These are phyloP conservation scores for Patella depressa DNA, from an alignment of 2,888 invertebrate species.

Conservation along the genomic window DNA sequence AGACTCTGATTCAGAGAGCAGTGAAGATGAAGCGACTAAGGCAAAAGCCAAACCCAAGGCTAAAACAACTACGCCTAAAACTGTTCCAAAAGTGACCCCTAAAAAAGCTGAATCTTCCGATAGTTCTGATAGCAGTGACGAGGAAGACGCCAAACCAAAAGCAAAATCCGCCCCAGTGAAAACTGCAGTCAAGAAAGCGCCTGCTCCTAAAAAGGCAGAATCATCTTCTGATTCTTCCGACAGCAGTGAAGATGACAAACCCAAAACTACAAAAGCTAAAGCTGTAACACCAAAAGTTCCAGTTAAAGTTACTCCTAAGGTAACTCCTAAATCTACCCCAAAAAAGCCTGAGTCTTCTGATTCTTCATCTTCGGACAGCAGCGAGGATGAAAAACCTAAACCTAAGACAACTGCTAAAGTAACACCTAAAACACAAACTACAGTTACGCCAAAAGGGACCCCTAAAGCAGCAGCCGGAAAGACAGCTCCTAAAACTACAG, in stretches of 20 bases:
- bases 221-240: slow-evolving; percentile 28
- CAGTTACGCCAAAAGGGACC: neutral
- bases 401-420: neutral
- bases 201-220: slow-evolving; percentile 17
- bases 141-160: slow-evolving; percentile 17
- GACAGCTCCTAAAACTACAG: neutral
- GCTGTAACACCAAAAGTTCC: neutral
- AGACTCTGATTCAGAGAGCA: neutral
- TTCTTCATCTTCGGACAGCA: neutral
- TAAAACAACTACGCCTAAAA: neutral
- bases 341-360: neutral
- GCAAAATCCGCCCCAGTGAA: neutral
- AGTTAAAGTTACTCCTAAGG: neutral
- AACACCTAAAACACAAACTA: neutral
- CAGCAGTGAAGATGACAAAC: slow-evolving; percentile 20
- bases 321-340: neutral
- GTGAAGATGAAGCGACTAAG: slow-evolving; percentile 26
- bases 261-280: neutral
- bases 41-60: slow-evolving; percentile 8
- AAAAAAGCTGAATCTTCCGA: slow-evolving; percentile 34
- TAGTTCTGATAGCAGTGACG: slow-evolving; percentile 36
- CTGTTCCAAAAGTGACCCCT: slow-evolving; percentile 3
- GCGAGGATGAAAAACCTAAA: slow-evolving; percentile 1
- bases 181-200: neutral
- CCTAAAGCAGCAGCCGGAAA: neutral